Base-by-base conservation (phyloP, 2,888 invertebrate genomes). In the Melanchra persicariae region DNA sequence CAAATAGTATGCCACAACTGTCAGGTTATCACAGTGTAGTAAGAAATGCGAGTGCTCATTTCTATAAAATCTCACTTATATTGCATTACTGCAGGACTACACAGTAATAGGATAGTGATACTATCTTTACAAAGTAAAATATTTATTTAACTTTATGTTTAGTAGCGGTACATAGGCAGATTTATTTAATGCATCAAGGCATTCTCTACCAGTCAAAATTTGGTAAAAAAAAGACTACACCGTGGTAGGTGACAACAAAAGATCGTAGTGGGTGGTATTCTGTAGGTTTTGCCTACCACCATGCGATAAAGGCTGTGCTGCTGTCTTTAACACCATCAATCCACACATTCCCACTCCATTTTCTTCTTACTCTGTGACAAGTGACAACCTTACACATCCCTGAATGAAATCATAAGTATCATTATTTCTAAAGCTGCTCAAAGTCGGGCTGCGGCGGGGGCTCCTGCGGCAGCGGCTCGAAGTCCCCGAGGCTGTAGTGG, bases 381-480 rank as follows among this genome's bases (percentile, higher is more conserved):
- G 22, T 54, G 30, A 54, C n/a, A n/a, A 34, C 1, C 10, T 9
- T 19, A 9, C 19, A 10, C 19, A 19, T 30, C 9, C 10, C 19
- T 4, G 19, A 30, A 24, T 43, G 15, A 64, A 57, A 57, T 51
- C 30, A 43, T 45, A 54, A 43, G 24, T 30, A 43, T 37, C 4
- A 19, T 58, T 59, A 34, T 73, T 62, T 62, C 87, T 92, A 96
- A 0, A 96, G 91, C 74, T 96, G 96, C 85, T 96, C 96, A 69
- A 96, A 96, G 90, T 96, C 96, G 0, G 96, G 96, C 76, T 95
- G 96, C 22, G 96, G 96, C 40, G 94, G 94, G 0, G 96, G 96
- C 81, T 96, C 96, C 74, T 96, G 96, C 0, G 96, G 96, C 71
- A 96, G 82, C 0, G 96, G 96, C 82, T 96, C 96, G 79, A 96